Evolutionary conservation across 2,888 invertebrate species (phyloP), one percentile per base, ranked within the genome.

Genomic region (Chloromyia formosa): DNA sequence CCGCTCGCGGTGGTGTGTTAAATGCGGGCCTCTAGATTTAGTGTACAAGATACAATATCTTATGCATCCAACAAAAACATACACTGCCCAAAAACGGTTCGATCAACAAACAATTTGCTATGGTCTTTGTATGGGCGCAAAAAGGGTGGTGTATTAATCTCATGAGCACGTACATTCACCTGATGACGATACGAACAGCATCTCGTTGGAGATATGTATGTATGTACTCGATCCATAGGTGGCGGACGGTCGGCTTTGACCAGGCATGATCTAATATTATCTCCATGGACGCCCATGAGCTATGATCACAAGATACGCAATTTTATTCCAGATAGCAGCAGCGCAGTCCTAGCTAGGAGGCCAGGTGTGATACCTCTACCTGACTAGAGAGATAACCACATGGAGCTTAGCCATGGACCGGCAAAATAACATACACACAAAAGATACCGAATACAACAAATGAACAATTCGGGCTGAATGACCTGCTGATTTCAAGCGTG

Each of bases 31-130:
- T 45, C 22, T 7, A 2, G 27, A 35, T 35, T 35, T 35, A 35
- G 27, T 35, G 27, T 35, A 35, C 27, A 35, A 35, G 27, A 35
- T 35, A 35, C 2, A 35, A 35, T 35, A 35, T 35, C 27, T 35
- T 35, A 4, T 35, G 27, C 27, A 35, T 56, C 49, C 22, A 20
- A 45, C 20, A 49, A n/a, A 49, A 9, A 42, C 42, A 66, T 45
- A 18, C 9, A 1, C 49, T 66, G 49, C 45, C 49, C 27, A 7
- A 22, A 49, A 18, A 10, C 45, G 66, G 9, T 42, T 12, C 45
- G 66, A 49, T 66, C 66, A 66, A 49, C 45, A 66, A 66, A 66
- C 66, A 66, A 66, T 66, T 66, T 45, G 45, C 22, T 22, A 49
- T 22, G 66, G 66, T 62, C 40, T 35, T 40, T 16, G 23, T 42